Percentiles rank a stretch among this genome's conserved stretches.
These are phyloP conservation scores for Empidonax alnorum DNA, from an alignment of 2,113 vertebrate genomes.

Conservation along the genomic window DNA sequence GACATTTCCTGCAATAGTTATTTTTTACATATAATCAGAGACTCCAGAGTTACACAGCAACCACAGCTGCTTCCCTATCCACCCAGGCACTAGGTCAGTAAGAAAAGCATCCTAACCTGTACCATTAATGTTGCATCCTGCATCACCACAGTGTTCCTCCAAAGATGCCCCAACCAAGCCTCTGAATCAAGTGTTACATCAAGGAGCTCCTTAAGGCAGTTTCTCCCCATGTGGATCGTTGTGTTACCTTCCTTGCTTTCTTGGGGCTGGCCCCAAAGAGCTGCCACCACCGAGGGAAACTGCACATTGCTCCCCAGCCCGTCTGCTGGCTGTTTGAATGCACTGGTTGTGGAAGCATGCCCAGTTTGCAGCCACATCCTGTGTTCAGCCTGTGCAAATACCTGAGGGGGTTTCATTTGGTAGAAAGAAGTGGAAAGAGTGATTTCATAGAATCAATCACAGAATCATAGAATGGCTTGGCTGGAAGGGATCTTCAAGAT, in stretches of 20 bases:
- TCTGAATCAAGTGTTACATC: not conserved
- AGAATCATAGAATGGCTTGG: not conserved
- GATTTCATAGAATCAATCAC: not conserved
- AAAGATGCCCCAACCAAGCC: not conserved
- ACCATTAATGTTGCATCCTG: not conserved
- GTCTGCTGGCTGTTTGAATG: not conserved
- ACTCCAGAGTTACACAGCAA: not conserved
- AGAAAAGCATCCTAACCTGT: not conserved
- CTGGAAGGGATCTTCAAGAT: not conserved
- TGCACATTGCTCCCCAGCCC: not conserved
- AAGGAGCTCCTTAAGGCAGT: fast-evolving
- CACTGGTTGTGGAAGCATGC: not conserved
- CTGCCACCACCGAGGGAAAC: not conserved
- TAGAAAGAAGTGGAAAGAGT: not conserved
- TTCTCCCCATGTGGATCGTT: not conserved
- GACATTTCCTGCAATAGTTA: not conserved
- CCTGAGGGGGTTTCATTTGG: not conserved
- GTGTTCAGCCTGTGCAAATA: not conserved
- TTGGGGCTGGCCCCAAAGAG: not conserved
- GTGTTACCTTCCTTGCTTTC: not conserved
- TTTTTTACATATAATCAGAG: not conserved
- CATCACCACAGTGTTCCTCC: not conserved
- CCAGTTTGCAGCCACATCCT: not conserved
- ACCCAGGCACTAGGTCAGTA: not conserved
- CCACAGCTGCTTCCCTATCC: not conserved